Conservation (phyloP, 1,140 invertebrate genomes). For the Andrena cerasifolii region DNA sequence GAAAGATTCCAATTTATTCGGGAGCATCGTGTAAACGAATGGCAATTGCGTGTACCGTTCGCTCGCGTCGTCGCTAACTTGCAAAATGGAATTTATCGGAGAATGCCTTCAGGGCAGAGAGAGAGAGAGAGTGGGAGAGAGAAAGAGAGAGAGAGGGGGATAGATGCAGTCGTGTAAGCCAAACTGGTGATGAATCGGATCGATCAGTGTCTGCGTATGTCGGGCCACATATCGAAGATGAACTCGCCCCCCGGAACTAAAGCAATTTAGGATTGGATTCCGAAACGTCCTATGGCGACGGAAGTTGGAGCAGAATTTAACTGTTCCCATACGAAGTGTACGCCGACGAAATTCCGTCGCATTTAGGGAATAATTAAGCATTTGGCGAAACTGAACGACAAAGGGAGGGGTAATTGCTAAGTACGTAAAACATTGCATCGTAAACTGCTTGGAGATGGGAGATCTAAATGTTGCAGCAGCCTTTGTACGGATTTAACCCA, state of each 20-base stretch:
- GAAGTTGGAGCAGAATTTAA: constrained; percentile 48
- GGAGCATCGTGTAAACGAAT: not conserved
- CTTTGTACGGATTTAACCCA: too few species aligned
- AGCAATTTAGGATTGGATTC: constrained; percentile 58
- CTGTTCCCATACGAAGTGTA: not conserved
- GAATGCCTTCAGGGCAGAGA: constrained; percentile 19
- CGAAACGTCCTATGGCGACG: constrained; percentile 42
- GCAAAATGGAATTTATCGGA: constrained; percentile 46
- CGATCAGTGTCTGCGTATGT: constrained; percentile 56
- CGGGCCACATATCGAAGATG: constrained; percentile 59
- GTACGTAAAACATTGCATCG: too few species aligned
- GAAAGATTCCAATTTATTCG: constrained; percentile 7
- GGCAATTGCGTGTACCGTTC: not conserved
- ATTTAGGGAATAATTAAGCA: constrained; percentile 32
- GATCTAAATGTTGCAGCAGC: too few species aligned
- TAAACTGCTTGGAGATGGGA: too few species aligned
- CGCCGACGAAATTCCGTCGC: not conserved
- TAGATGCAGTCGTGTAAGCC: constrained; percentile 43
- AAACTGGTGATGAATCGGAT: constrained; percentile 53
- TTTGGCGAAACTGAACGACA: not conserved
- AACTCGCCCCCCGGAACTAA: constrained; percentile 46
- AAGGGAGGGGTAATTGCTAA: not conserved
- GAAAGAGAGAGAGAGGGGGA: not conserved
- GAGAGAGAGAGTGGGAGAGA: too few species aligned
- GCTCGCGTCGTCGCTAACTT: constrained; percentile 7